Conservation (phyloP, 2,888 invertebrate genomes). For the Dendrolimus houi region DNA sequence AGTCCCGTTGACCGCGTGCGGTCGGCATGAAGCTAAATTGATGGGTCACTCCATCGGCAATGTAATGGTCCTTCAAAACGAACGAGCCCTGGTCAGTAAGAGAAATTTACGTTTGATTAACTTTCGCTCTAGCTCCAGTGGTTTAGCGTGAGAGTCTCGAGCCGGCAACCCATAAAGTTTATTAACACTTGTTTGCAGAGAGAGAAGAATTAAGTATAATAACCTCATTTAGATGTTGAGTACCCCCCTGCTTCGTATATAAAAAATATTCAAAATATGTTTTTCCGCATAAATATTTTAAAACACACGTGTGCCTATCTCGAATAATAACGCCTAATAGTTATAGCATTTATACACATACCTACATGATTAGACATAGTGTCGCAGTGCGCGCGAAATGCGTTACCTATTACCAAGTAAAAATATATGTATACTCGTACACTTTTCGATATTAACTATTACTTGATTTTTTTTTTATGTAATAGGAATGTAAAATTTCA, state of each 20-base stretch:
- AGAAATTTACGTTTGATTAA: constrained; percentile 72
- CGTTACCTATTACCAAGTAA: too few relatives aligned
- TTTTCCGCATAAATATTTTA: not conserved
- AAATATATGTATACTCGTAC: too few relatives aligned
- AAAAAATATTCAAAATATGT: not conserved
- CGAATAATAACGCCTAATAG: too few relatives aligned
- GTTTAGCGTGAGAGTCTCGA: constrained; percentile 1
- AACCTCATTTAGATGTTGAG: not conserved
- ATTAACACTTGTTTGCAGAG: constrained; percentile 6
- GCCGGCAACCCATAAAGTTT: constrained; percentile 6
- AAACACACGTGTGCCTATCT: too few relatives aligned
- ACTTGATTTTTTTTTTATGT: too few relatives aligned
- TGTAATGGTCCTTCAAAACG: constrained; percentile 72
- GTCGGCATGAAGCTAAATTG: constrained; percentile 69
- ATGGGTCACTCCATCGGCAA: constrained; percentile 71
- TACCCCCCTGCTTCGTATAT: not conserved
- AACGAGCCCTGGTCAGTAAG: constrained; percentile 61
- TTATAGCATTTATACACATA: too few relatives aligned
- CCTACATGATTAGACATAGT: too few relatives aligned
- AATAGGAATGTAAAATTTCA: too few relatives aligned
- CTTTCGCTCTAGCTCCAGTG: constrained; percentile 44
- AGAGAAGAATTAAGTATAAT: constrained; percentile 2
- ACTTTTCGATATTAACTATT: too few relatives aligned
- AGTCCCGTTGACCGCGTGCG: constrained; percentile 56
- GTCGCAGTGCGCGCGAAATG: too few relatives aligned